Conservation (phyloP, 2,888 invertebrate genomes). For the Monopis laevigella region DNA sequence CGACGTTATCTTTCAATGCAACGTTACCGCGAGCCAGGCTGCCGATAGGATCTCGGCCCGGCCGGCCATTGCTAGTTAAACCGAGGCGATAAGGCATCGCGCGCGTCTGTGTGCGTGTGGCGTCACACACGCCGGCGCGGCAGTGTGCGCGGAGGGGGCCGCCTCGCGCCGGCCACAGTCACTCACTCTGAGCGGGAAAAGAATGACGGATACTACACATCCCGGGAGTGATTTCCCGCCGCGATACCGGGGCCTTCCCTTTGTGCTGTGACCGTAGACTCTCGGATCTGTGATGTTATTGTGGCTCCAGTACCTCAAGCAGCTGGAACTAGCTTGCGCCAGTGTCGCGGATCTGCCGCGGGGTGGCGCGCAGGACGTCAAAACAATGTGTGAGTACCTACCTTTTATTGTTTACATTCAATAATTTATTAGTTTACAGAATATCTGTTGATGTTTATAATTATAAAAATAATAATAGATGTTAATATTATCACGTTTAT, state of each 20-base stretch:
- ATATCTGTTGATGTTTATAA: neutral
- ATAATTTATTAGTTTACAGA: no score
- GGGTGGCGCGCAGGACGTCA: no score
- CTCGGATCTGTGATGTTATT: constrained; percentile 61
- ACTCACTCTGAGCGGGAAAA: constrained; percentile 62
- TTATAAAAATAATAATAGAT: neutral
- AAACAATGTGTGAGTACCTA: constrained; percentile 53
- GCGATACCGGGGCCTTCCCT: neutral
- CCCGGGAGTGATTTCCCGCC: neutral
- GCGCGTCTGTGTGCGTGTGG: constrained; percentile 37
- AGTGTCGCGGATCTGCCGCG: constrained; percentile 33
- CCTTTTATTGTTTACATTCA: constrained; percentile 6
- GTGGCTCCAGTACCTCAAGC: constrained; percentile 58
- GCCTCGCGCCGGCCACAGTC: constrained; percentile 39
- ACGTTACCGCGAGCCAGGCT: constrained; percentile 60
- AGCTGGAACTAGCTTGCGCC: constrained; percentile 53
- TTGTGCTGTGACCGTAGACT: constrained; percentile 18
- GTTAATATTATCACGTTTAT: no score
- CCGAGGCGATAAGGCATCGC: constrained; percentile 58
- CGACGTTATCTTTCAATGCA: constrained; percentile 67
- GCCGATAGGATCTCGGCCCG: constrained; percentile 52
- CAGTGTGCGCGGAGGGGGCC: constrained; percentile 43
- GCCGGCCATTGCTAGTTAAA: constrained; percentile 65
- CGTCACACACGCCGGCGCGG: constrained; percentile 22
- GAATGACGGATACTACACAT: constrained; percentile 49